phyloP scores from a whole-genome alignment of 2,113 vertebrate species.

The Colistium nudipinnis region DNA sequence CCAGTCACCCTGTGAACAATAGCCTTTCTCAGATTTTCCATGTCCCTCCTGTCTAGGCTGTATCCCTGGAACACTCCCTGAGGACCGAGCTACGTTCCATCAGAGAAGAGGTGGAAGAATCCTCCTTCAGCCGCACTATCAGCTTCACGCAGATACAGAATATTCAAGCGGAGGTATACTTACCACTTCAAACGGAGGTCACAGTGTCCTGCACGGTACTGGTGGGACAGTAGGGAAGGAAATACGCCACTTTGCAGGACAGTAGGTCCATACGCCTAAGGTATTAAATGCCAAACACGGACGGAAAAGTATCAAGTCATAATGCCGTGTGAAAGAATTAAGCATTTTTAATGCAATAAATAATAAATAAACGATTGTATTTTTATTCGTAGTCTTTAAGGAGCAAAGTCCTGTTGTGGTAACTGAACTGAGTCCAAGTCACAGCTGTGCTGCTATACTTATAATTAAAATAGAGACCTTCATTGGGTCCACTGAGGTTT shows the following conservation, averaged over 20 bases:
- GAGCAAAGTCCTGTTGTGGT: too few species aligned
- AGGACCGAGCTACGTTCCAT: constrained; percentile 80
- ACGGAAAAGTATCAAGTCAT: not conserved
- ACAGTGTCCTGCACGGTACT: not conserved
- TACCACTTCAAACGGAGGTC: not conserved
- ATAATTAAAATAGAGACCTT: too few species aligned
- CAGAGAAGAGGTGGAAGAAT: constrained; percentile 83
- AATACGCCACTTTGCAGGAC: not conserved
- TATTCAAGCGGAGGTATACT: constrained; percentile 79
- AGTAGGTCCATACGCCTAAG: not conserved
- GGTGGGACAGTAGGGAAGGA: not conserved
- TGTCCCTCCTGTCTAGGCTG: constrained; percentile 71
- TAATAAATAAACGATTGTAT: too few species aligned
- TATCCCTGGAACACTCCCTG: constrained; percentile 80
- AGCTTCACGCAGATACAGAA: constrained; percentile 76
- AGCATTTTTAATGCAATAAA: not conserved
- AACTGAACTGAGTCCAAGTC: too few species aligned
- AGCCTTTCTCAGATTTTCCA: constrained; percentile 9
- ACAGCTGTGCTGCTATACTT: too few species aligned
- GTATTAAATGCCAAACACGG: not conserved
- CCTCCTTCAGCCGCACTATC: constrained; percentile 77
- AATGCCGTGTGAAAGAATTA: not conserved
- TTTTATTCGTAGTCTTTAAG: too few species aligned
- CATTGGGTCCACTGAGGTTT: too few species aligned
- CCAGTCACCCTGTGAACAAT: constrained; percentile 25